phyloP scores from a whole-genome alignment of 2,888 invertebrate genomes.

The Brachynemurus nebulosus region DNA sequence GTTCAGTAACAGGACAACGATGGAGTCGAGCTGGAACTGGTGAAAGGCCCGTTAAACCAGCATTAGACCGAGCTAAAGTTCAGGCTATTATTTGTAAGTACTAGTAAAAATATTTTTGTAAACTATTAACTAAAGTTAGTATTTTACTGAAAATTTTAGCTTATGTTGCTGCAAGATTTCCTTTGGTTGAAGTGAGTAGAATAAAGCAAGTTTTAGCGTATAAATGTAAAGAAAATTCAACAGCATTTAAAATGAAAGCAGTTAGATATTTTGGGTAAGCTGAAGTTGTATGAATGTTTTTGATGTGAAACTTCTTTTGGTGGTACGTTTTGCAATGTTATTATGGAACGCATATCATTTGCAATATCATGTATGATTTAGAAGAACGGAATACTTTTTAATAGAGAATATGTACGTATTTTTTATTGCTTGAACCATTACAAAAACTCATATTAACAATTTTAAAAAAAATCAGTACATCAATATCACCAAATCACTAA shows the following conservation, averaged over 20 bases:
- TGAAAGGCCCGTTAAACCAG: constrained; percentile 60
- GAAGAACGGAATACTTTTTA: too few relatives aligned
- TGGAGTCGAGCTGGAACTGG: constrained; percentile 61
- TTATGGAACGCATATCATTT: too few relatives aligned
- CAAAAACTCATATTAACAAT: too few relatives aligned
- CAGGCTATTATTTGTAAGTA: constrained; percentile 56
- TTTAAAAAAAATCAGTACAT: too few relatives aligned
- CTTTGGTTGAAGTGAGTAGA: constrained; percentile 57
- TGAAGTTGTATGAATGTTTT: too few relatives aligned
- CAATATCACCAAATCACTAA: too few relatives aligned
- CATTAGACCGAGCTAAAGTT: constrained; percentile 54
- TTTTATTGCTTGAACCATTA: too few relatives aligned
- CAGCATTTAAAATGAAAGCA: constrained; percentile 58
- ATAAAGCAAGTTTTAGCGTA: constrained; percentile 65
- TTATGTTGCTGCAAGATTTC: constrained; percentile 59
- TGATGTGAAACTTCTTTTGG: too few relatives aligned
- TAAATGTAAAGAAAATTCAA: constrained; percentile 66
- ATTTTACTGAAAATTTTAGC: constrained; percentile 29
- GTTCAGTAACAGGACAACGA: constrained; percentile 61
- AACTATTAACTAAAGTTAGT: background rate
- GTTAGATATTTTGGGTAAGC: constrained; percentile 42
- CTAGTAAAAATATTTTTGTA: background rate
- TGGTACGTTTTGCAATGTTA: background rate
- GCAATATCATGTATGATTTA: too few relatives aligned
- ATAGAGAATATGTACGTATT: too few relatives aligned